A percentile compares a stretch with the other conserved stretches of the same genome.
Evolutionary conservation across 1,140 invertebrate species (phyloP).

Genomic region (Holcopasites calliopsidis): DNA sequence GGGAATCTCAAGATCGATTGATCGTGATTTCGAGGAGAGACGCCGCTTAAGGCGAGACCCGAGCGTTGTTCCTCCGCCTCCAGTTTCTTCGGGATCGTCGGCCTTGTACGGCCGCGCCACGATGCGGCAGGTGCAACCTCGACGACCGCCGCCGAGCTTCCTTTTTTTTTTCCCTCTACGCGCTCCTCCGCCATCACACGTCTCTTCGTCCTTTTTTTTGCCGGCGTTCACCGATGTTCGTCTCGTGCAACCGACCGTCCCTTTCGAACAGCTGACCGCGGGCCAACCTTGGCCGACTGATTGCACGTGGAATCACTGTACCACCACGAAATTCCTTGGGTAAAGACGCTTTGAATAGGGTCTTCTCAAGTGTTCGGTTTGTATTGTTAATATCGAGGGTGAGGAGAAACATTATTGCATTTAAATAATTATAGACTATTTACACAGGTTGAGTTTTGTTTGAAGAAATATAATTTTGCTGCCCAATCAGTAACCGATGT

Average conservation of each 20-base stretch:
- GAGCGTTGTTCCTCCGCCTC: conserved; percentile 62
- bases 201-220: conserved; percentile 44
- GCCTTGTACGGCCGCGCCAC: conserved; percentile 76
- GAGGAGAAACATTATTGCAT: no score
- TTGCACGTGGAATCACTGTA: conserved; percentile 39
- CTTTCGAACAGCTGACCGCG: conserved; percentile 61
- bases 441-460: no score
- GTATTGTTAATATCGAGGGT: no score
- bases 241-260: conserved; percentile 37
- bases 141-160: conserved; percentile 61
- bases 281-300: conserved; percentile 69
- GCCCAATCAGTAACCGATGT: no score
- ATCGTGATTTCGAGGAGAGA: conserved; percentile 61
- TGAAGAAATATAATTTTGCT: no score
- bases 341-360: no score
- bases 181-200: conserved; percentile 45
- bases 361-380: no score
- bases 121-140: conserved; percentile 72
- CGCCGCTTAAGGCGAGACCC: conserved; percentile 70
- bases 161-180: conserved; percentile 63
- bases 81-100: conserved; percentile 68
- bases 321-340: neutral
- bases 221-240: conserved; percentile 55
- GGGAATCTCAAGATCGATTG: conserved; percentile 42
- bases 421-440: no score